Conservation (phyloP, 1,140 invertebrate species). For the Procambarus virginalis region DNA sequence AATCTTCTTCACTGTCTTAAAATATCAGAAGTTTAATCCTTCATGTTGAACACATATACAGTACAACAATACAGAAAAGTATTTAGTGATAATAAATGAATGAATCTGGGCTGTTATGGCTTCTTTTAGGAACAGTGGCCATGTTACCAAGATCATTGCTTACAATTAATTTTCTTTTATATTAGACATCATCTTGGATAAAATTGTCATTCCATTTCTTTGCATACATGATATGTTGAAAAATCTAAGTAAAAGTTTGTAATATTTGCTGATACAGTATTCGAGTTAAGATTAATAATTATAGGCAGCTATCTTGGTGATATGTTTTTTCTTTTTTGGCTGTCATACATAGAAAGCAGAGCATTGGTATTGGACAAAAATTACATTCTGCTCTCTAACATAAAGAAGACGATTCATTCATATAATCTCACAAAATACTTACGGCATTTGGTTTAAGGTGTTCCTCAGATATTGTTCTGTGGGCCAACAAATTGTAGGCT, state of each 20-base stretch:
- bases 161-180: too few relatives aligned
- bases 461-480: constrained; percentile 19
- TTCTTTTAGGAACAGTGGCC: not conserved
- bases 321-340: not conserved
- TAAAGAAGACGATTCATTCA: not conserved
- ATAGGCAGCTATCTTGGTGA: not conserved
- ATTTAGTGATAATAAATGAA: not conserved
- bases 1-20: not conserved
- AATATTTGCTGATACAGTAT: too few relatives aligned
- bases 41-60: not conserved
- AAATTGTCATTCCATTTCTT: too few relatives aligned
- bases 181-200: too few relatives aligned
- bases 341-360: not conserved
- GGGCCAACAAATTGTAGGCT: not conserved
- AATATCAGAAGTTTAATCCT: not conserved
- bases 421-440: constrained; percentile 9
- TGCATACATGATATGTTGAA: too few relatives aligned
- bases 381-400: not conserved
- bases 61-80: not conserved
- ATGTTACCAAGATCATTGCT: not conserved
- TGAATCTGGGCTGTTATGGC: constrained; percentile 12
- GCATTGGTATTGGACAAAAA: not conserved
- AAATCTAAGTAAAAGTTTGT: too few relatives aligned
- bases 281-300: not conserved
- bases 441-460: not conserved